Percentiles rank a stretch among this genome's conserved stretches.
These are phyloP conservation scores for Apogon talboti DNA, from an alignment of 2,797 vertebrate species.

Conservation along the genomic window DNA sequence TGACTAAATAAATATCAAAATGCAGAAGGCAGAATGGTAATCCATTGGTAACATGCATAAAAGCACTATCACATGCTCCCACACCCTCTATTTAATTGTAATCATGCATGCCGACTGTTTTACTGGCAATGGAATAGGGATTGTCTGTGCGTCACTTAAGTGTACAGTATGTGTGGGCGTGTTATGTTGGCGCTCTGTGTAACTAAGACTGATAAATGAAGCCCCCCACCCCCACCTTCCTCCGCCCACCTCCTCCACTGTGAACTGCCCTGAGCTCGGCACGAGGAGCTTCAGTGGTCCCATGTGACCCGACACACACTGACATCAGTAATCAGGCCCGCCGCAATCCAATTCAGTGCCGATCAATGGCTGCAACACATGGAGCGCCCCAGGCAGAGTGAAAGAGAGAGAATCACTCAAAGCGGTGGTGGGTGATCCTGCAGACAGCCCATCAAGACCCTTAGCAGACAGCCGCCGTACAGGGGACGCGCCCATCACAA, in stretches of 20 bases:
- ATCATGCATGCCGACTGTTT: slow-evolving; percentile 20
- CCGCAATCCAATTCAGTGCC: slow-evolving; percentile 79
- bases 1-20: slow-evolving; percentile 10
- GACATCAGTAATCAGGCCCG: slow-evolving; percentile 82
- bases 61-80: slow-evolving; percentile 22
- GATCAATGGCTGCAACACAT: slow-evolving; percentile 81
- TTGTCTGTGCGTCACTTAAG: slow-evolving; percentile 36
- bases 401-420: slow-evolving; percentile 64
- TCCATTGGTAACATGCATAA: slow-evolving; percentile 23
- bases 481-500: slow-evolving; percentile 47
- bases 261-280: slow-evolving; percentile 43
- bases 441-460: slow-evolving; percentile 60
- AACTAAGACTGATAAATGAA: slow-evolving; percentile 70
- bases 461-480: slow-evolving; percentile 51
- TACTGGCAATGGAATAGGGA: slow-evolving; percentile 22
- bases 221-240: neutral
- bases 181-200: slow-evolving; percentile 47
- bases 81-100: slow-evolving; percentile 28
- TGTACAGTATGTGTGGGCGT: slow-evolving; percentile 62
- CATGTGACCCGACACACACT: slow-evolving; percentile 72
- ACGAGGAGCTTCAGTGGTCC: slow-evolving; percentile 63
- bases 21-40: slow-evolving; percentile 10
- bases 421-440: slow-evolving; percentile 57
- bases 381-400: slow-evolving; percentile 61
- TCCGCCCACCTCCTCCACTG: neutral